phyloP scores from a whole-genome alignment of 53 echinoderm and acorn worm genomes.

The Astropecten irregularis region DNA sequence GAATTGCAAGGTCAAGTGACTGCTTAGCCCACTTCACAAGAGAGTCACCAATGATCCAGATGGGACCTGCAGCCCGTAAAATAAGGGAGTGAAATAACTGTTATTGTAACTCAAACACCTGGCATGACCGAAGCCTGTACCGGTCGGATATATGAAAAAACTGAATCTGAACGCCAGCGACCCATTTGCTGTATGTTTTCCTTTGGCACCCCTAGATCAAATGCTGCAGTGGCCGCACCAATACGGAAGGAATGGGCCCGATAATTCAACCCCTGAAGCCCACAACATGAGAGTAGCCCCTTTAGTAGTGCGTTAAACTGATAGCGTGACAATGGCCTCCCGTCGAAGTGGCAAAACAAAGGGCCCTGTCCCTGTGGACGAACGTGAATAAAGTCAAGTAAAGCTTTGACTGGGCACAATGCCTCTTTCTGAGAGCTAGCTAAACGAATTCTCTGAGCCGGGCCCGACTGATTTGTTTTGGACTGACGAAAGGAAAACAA shows the following conservation, averaged over 20 bases:
- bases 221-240: conserved; percentile 12
- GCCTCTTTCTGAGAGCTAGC: background rate
- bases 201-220: background rate
- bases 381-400: background rate
- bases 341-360: no score
- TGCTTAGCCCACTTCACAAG: background rate
- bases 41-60: conserved; percentile 24
- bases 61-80: background rate
- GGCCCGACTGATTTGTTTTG: conserved; percentile 8
- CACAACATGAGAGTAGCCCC: background rate
- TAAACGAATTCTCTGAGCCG: background rate
- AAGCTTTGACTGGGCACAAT: background rate
- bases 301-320: background rate
- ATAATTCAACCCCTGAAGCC: background rate
- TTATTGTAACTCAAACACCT: no score
- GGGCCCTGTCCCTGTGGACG: no score
- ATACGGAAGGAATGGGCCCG: background rate
- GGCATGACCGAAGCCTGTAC: background rate
- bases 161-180: conserved; percentile 14
- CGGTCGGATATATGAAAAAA: conserved; percentile 5
- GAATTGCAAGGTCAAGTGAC: background rate
- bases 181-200: background rate
- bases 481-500: conserved; percentile 6
- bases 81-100: no score
- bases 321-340: no score